phyloP scores from a whole-genome alignment of 92 coral and sea anemone genomes.

The Chrysogorgia sp. region DNA sequence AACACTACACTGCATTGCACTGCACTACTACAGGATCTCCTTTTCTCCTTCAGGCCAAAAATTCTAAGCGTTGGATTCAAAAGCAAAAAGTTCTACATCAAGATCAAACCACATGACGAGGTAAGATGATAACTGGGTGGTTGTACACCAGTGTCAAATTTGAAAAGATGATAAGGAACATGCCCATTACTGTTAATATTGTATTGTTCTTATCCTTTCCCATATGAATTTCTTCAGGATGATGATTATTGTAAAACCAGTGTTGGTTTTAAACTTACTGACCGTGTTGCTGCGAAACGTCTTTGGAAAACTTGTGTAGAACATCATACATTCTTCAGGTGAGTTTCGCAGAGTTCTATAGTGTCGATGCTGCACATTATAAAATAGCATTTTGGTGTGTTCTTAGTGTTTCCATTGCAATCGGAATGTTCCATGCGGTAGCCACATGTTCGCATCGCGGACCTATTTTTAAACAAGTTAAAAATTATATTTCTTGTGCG shows the following conservation, averaged over 20 bases:
- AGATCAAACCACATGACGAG: constrained; percentile 91
- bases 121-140: constrained; percentile 60
- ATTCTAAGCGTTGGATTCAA: constrained; percentile 89
- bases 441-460: too few species aligned
- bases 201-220: too few species aligned
- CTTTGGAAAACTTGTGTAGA: constrained; percentile 98
- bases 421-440: too few species aligned
- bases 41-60: constrained; percentile 79
- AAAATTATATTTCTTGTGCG: too few species aligned
- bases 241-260: constrained; percentile 74
- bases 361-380: too few species aligned
- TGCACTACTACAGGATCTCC: neutral
- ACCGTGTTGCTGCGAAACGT: constrained; percentile 86
- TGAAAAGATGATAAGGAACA: too few species aligned
- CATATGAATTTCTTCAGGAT: constrained; percentile 56
- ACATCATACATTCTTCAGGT: constrained; percentile 95
- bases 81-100: constrained; percentile 83
- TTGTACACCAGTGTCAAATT: too few species aligned
- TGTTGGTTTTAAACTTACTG: constrained; percentile 75
- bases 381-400: too few species aligned
- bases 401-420: too few species aligned
- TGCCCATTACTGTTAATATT: too few species aligned
- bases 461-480: too few species aligned
- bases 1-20: neutral
- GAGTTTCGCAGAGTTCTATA: neutral